Conservation (phyloP, 2,888 invertebrate species). For the Cataglyphis altisquamis region DNA sequence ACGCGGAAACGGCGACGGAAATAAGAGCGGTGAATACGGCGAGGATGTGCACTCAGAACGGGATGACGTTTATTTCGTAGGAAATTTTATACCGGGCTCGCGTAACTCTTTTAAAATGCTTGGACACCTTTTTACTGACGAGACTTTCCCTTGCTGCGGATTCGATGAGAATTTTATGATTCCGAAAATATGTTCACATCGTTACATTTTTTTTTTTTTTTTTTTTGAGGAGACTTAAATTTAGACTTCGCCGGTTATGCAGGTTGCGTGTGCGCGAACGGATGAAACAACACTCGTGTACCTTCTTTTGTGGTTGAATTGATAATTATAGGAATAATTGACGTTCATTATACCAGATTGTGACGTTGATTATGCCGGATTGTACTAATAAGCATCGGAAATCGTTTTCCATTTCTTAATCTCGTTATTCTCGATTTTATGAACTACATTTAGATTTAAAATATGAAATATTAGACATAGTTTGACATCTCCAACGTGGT, state of each 20-base stretch:
- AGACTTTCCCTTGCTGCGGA: background rate
- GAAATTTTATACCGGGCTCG: slow-evolving; percentile 8
- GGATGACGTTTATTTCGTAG: slow-evolving; percentile 15
- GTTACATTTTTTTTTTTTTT: background rate
- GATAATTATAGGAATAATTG: background rate
- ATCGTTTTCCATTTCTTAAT: background rate
- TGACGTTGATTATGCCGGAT: background rate
- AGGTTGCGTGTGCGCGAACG: background rate
- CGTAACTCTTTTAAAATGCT: background rate
- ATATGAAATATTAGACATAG: background rate
- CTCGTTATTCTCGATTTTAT: slow-evolving; percentile 1
- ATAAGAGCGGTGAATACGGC: slow-evolving; percentile 18
- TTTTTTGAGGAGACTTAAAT: background rate
- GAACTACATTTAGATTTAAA: background rate
- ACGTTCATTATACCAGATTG: background rate
- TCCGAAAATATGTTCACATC: background rate
- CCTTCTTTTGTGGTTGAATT: background rate
- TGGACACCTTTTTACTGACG: background rate
- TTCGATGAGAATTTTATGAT: slow-evolving; percentile 14
- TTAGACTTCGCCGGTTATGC: background rate
- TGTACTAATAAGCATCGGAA: background rate
- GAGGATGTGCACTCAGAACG: slow-evolving; percentile 28
- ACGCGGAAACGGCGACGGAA: slow-evolving; percentile 26
- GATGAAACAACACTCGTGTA: background rate
- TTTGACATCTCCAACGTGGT: background rate